Base-by-base conservation (phyloP, 2,113 vertebrate genomes). In the Alouatta palliata region DNA sequence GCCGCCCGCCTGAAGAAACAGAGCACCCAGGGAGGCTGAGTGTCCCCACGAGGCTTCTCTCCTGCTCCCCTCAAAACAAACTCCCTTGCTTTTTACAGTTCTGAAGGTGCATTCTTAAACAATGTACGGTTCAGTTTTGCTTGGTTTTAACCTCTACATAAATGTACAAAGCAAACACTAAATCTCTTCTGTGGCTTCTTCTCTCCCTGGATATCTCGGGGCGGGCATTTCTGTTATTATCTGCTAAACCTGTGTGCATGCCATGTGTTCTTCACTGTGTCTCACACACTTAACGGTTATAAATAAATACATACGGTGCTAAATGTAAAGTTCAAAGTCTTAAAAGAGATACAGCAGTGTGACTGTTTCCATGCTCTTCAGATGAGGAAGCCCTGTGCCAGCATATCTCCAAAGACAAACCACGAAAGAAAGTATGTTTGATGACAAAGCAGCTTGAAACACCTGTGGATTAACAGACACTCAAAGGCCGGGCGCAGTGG, bases 301-400 rank as follows among this genome's bases (percentile, higher is more conserved):
- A 84, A 93, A 43, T 54, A 93, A 84, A 91, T 49, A 92, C 64
- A 54, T 79, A 54, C 21, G n/a, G 27, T 54, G 13, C n/a, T 82
- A 90, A 92, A 54, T 43, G 47, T 89, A 70, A 87, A 97, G 68
- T 40, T 3, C 47, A 75, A 87, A 56, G 52, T 37, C 93, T 81
- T 77, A 58, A 52, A 75, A 86, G 27, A 64, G 16, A 32, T 71
- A 85, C 85, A 91, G 47, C 49, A 45, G 35, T 71, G 54, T 47
- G 56, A 77, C 54, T 86, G n/a, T 81, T 82, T 71, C 87, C 56
- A 52, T 64, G 58, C 17, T 66, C 90, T 68, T 87, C 85, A 86
- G 37, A 64, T 58, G 40, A 70, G 58, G 56, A 92, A 58, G 37
- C 17, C 13, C 8, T 56, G 64, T 64, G 27, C 64, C 66, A 84